Conservation (phyloP, 2,113 vertebrate genomes). For the Telmatochromis sp. region DNA sequence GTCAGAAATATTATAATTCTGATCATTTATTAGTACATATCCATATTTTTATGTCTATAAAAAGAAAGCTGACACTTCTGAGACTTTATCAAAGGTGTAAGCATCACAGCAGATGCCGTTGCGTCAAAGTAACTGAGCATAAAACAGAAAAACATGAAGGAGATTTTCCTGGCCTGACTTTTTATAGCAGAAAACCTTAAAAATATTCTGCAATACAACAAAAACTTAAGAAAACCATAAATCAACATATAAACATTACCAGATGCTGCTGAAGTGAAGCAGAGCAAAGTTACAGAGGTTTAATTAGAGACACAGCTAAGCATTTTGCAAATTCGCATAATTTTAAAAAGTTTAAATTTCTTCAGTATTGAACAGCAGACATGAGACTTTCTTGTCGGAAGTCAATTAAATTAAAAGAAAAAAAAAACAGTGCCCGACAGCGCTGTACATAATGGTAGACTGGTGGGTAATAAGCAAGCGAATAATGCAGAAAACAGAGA, state of each 20-base stretch:
- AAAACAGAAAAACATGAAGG: not conserved
- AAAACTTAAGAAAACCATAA: rapidly evolving
- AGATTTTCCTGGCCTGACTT: not conserved
- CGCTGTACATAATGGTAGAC: not conserved
- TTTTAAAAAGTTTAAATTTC: not conserved
- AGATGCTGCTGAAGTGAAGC: not conserved
- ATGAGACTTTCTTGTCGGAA: not conserved
- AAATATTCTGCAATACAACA: not conserved
- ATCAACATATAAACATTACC: not conserved
- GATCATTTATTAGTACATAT: not conserved
- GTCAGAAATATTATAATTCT: not conserved
- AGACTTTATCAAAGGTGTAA: not conserved
- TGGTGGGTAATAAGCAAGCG: rapidly evolving
- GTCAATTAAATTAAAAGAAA: not conserved
- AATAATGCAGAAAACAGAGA: not conserved
- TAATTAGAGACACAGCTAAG: not conserved
- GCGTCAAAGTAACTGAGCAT: not conserved
- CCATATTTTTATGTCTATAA: not conserved
- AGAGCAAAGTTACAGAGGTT: not conserved
- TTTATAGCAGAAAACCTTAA: not conserved
- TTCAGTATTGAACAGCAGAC: not conserved
- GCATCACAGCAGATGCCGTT: rapidly evolving
- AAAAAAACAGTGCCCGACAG: rapidly evolving
- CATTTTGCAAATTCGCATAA: rapidly evolving
- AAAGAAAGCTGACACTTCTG: rapidly evolving